Evolutionary conservation across 2,888 invertebrate species (phyloP).

Genomic region (Tenthredo livida): DNA sequence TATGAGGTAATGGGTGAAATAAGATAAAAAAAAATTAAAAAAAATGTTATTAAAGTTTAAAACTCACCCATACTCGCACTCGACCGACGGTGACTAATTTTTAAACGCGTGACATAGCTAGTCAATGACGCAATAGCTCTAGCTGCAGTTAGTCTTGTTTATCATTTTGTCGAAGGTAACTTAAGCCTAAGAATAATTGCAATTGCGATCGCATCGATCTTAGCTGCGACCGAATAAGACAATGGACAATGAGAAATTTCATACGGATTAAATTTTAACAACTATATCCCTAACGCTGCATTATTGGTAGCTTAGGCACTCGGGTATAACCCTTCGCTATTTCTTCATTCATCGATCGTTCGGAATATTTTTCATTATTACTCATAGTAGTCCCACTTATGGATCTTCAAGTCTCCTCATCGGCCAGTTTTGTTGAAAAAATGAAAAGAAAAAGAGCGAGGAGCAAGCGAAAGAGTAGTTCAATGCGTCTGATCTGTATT

Average conservation of each 20-base stretch:
- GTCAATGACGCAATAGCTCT: slow-evolving; percentile 21
- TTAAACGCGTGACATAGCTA: slow-evolving; percentile 1
- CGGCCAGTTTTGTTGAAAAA: neutral
- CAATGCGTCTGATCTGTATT: neutral
- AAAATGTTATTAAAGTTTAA: no score
- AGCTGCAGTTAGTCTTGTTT: neutral
- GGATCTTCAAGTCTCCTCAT: neutral
- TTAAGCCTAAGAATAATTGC: neutral
- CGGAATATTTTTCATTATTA: neutral
- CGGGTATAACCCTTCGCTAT: no score
- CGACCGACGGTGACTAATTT: slow-evolving; percentile 16
- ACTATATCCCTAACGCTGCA: neutral
- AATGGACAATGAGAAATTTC: neutral
- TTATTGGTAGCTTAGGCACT: no score
- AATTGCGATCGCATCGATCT: neutral
- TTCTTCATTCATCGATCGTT: slow-evolving; percentile 16
- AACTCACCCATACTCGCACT: neutral
- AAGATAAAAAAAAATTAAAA: no score
- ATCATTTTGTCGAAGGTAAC: slow-evolving; percentile 34
- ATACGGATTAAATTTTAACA: neutral
- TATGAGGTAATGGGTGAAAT: neutral
- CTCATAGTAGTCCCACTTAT: no score
- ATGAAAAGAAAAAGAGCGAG: no score
- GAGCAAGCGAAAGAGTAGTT: no score
- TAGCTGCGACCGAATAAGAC: neutral